These are phyloP conservation scores for Trididemnum nubilum DNA, from an alignment of 23 tunicate species.

Conservation along the genomic window DNA sequence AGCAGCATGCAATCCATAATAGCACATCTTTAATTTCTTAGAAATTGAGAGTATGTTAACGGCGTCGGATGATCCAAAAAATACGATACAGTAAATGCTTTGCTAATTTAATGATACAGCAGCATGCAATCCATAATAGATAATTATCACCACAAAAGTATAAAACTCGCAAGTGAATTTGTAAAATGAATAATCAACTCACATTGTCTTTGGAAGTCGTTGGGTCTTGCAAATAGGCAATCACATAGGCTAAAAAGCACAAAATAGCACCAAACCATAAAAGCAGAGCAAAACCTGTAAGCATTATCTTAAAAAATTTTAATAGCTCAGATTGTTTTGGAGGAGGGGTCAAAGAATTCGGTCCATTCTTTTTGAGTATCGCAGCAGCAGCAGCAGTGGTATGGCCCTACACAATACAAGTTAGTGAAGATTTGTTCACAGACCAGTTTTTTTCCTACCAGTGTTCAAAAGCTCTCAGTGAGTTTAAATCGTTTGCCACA, in stretches of 20 bases:
- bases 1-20: too few species aligned
- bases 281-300: slow-evolving; percentile 60
- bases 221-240: slow-evolving; percentile 33
- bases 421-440: background rate
- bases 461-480: too few species aligned
- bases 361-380: slow-evolving; percentile 38
- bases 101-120: too few species aligned
- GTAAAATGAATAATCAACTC: too few species aligned
- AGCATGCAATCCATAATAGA: too few species aligned
- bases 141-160: too few species aligned
- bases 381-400: slow-evolving; percentile 32
- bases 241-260: slow-evolving; percentile 55
- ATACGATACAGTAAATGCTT: too few species aligned
- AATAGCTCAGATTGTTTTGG: slow-evolving; percentile 64
- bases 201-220: background rate
- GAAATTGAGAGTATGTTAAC: too few species aligned
- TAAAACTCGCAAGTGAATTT: background rate
- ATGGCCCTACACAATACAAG: slow-evolving; percentile 40
- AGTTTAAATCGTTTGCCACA: too few species aligned
- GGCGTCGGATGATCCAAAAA: too few species aligned
- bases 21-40: too few species aligned
- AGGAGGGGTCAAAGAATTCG: slow-evolving; percentile 70
- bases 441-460: background rate
- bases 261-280: slow-evolving; percentile 66
- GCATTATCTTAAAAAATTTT: slow-evolving; percentile 42